A percentile compares a stretch with the other conserved stretches of the same genome.
These are phyloP conservation scores for Tetragonula clypearis DNA, from an alignment of 1,140 invertebrate genomes.

Conservation along the genomic window DNA sequence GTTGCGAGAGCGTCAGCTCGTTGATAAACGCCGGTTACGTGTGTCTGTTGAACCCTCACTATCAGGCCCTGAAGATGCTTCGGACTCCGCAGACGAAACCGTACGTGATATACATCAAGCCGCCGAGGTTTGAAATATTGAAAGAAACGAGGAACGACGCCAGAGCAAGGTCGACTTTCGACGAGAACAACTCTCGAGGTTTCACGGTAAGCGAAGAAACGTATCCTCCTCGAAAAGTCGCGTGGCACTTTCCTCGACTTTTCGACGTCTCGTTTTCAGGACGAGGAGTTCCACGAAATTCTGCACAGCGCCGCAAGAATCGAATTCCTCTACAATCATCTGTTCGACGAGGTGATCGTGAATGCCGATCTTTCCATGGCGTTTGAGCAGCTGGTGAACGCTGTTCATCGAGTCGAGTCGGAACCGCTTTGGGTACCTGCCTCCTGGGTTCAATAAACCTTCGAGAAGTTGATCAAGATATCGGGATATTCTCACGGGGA, in stretches of 20 bases:
- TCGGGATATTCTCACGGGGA: too few relatives aligned
- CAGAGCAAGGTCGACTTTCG: conserved; percentile 94
- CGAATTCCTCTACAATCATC: conserved; percentile 96
- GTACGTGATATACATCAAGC: conserved; percentile 96
- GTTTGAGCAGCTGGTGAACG: conserved; percentile 92
- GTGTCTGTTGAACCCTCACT: conserved; percentile 97
- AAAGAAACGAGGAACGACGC: conserved; percentile 91
- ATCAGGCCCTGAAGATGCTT: conserved; percentile 96
- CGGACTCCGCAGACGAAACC: conserved; percentile 95
- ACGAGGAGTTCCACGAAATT: conserved; percentile 96
- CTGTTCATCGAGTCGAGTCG: conserved; percentile 93
- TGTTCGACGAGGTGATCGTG: conserved; percentile 96
- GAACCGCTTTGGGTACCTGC: conserved; percentile 98
- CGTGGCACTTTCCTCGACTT: rapidly evolving
- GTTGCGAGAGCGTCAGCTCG: conserved; percentile 92
- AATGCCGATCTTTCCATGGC: conserved; percentile 94
- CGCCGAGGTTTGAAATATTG: conserved; percentile 92
- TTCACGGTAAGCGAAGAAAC: conserved; percentile 88
- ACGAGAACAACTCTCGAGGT: conserved; percentile 92
- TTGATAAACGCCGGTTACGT: conserved; percentile 94
- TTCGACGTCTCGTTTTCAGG: conserved; percentile 82
- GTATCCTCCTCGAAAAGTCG: too few relatives aligned
- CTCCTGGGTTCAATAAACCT: conserved; percentile 92
- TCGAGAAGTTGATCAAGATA: not conserved
- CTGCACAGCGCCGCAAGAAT: conserved; percentile 93